Conservation (phyloP, 2,888 invertebrate species). For the Ophraella communa region DNA sequence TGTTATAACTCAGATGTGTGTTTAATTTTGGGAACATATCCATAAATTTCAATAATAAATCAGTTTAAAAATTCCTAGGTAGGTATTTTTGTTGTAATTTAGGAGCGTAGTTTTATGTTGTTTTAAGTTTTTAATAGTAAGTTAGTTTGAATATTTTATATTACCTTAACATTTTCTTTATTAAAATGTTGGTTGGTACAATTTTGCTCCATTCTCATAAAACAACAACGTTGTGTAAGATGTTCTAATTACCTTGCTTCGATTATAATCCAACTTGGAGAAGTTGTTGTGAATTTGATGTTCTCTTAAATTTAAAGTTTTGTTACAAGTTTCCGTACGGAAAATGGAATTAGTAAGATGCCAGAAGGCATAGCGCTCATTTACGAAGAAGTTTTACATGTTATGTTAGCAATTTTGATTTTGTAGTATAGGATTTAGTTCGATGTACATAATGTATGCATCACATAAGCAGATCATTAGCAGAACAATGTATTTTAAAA, state of each 20-base stretch:
- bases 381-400: constrained; percentile 15
- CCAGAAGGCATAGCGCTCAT: constrained; percentile 15
- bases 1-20: too few relatives aligned
- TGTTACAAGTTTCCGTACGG: constrained; percentile 32
- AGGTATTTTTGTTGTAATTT: too few relatives aligned
- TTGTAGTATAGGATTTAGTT: neutral
- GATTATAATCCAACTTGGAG: constrained; percentile 41
- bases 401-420: constrained; percentile 9
- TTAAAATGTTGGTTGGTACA: too few relatives aligned
- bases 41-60: too few relatives aligned
- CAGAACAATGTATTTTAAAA: too few relatives aligned
- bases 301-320: constrained; percentile 39
- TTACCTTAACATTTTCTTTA: too few relatives aligned
- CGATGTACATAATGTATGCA: neutral
- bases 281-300: constrained; percentile 43
- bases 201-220: constrained; percentile 48
- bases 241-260: constrained; percentile 49
- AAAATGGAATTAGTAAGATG: constrained; percentile 13
- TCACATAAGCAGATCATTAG: too few relatives aligned
- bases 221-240: constrained; percentile 45
- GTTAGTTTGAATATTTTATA: constrained; percentile 15
- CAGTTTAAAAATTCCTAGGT: too few relatives aligned
- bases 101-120: too few relatives aligned
- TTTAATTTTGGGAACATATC: too few relatives aligned
- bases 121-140: too few relatives aligned